Base-by-base conservation (phyloP, 2,888 invertebrate genomes). In the Odontocolon sp. region DNA sequence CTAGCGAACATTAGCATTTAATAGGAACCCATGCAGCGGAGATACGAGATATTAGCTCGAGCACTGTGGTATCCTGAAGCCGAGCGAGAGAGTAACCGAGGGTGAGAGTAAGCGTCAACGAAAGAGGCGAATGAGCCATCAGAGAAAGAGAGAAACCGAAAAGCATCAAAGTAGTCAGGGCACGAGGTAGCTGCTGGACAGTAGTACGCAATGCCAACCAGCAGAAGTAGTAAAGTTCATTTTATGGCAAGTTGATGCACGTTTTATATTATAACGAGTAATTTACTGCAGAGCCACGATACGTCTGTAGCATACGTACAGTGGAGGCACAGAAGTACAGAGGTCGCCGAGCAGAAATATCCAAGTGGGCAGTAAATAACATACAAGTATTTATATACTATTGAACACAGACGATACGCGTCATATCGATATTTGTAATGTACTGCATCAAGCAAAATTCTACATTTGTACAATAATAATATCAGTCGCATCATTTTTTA, bases 251-350 rank as follows among this genome's bases (percentile, higher is more conserved):
- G 69, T 59, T 79, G 76, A 79, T 76, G 78, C 63, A 76, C 76
- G 57, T 79, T 79, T 76, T 76, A 79, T 79, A 79, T 74, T 75
- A 74, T 78, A 78, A 75, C 78, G 71, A 78, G 78, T 78, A 75
- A 78, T 78, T 78, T 75, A 78, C 78, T 71, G 64, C 71, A 47
- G 42, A 6, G 61, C 42, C 61, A 45, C 61, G 45, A 40, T 61
- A 45, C 42, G 21, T 9, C 56, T 61, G 31, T 31, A 18, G 45
- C 52, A 8, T 16, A 52, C 52, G 6, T 26, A 47, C 26, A 47
- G 5, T 4, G 2, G 40, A 14, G 52, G 31, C 16, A 31, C 52
- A 31, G n/a, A 21, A 18, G 14, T 47, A 47, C 23, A n/a, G 47
- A 47, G 47, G 23, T 47, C 23, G 23, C 4, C n/a, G 47, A n/a